Percentiles rank a stretch among this genome's conserved stretches.
phyloP scores from a whole-genome alignment of 2,888 invertebrate genomes.

The Melitaea athalia region DNA sequence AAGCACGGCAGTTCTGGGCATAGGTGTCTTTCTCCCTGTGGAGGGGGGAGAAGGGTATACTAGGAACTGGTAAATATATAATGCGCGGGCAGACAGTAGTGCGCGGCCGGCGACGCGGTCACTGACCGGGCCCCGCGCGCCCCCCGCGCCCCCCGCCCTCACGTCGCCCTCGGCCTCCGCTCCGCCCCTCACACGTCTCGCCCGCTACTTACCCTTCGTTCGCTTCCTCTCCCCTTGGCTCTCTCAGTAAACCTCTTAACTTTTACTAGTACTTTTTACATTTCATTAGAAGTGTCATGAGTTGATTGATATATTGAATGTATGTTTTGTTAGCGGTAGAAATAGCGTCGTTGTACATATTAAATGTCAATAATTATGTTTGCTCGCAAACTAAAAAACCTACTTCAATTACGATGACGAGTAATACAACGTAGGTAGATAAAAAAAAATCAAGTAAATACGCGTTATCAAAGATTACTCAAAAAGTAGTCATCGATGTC shows the following conservation, averaged over 20 bases:
- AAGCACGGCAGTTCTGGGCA: too few relatives aligned
- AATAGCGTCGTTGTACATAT: too few relatives aligned
- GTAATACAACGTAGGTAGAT: too few relatives aligned
- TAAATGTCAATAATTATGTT: too few relatives aligned
- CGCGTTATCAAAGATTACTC: too few relatives aligned
- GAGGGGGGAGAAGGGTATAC: neutral
- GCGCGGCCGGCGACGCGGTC: constrained; percentile 35
- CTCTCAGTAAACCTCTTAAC: neutral
- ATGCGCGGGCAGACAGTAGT: constrained; percentile 70
- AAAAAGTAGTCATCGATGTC: too few relatives aligned
- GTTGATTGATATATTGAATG: neutral
- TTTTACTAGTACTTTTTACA: neutral
- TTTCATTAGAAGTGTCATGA: constrained; percentile 1
- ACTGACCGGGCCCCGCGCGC: neutral
- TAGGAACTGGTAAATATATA: constrained; percentile 42
- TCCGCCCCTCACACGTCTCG: neutral
- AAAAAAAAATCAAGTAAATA: too few relatives aligned
- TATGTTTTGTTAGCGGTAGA: too few relatives aligned
- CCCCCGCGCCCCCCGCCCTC: neutral
- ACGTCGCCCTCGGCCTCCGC: neutral
- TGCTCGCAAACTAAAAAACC: too few relatives aligned
- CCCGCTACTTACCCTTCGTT: neutral
- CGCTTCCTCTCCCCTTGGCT: constrained; percentile 8
- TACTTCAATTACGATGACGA: too few relatives aligned
- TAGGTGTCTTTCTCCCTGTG: neutral